Evolutionary conservation across 2,797 vertebrate genomes (phyloP), one percentile per base, ranked within the genome.

Genomic region (Enteromius treurensis): DNA sequence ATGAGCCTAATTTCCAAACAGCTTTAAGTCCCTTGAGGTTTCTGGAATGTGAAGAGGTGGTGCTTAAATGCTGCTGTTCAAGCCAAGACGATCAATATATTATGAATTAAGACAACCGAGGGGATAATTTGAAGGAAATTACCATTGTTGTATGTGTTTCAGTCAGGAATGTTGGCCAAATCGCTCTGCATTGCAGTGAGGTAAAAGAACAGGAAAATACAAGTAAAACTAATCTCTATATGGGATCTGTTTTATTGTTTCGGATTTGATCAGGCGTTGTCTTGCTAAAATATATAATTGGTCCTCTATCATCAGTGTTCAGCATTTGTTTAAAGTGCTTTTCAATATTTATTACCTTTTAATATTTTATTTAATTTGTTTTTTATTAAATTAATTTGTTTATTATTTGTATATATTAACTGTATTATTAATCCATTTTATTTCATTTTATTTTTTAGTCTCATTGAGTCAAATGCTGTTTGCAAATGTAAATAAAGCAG

Each of bases 1-100:
- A 89, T 82, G 85, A 87, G 87, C 83, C 88, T 84, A 84, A 88
- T 87, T 87, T 88, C 79, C 83, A 91, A 90, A 89, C 88, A 90
- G 84, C 80, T 65, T 85, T 55, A 83, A 79, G 76, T 80, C 90
- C 83, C 76, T n/a, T 11, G 89, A 86, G 90, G 75, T 55, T 42
- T 64, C 21, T 80, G 88, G 89, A 83, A 89, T 88, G 83, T 68
- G 74, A 83, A 86, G 84, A 45, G 68, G 26, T 77, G 80, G 67
- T 82, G 69, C 47, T 82, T 82, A 58, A 76, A 84, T 42, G 17
- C 21, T 68, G 77, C 23, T 74, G 60, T 74, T 15, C 49, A 32
- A 49, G 62, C 68, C 55, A 79, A 82, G 32, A 34, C 19, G 26
- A 51, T 82, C 62, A 68, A 55, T 58, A 68, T 65, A 47, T 69